Evolutionary conservation across 2,797 vertebrate genomes (phyloP).

Genomic region (Sebastes glaucus): DNA sequence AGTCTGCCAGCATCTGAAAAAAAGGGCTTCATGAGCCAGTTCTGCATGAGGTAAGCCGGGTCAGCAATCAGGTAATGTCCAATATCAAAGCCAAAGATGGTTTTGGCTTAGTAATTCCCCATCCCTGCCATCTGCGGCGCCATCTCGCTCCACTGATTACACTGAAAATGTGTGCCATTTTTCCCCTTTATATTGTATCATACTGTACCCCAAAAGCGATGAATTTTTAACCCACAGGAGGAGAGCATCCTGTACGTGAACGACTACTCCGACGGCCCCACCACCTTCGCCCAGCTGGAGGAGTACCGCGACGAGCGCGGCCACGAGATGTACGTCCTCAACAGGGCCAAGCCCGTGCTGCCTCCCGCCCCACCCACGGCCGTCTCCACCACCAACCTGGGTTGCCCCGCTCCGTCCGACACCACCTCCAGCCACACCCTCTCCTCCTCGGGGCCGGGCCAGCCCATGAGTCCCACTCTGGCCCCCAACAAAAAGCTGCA

Average conservation of each 20-base stretch:
- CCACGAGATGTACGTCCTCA: slow-evolving; percentile 93
- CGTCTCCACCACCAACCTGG: slow-evolving; percentile 67
- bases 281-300: slow-evolving; percentile 91
- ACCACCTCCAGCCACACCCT: slow-evolving; percentile 66
- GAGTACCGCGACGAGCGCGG: slow-evolving; percentile 89
- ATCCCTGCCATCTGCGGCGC: neutral
- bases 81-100: neutral
- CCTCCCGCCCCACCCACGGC: slow-evolving; percentile 64
- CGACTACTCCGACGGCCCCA: slow-evolving; percentile 92
- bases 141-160: neutral
- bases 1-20: neutral
- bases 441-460: slow-evolving; percentile 57
- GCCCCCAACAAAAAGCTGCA: slow-evolving; percentile 62
- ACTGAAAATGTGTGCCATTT: neutral
- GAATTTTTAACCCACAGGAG: slow-evolving; percentile 61
- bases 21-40: neutral
- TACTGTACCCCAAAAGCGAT: neutral
- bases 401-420: slow-evolving; percentile 59
- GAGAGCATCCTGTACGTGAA: slow-evolving; percentile 91
- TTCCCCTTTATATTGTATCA: neutral
- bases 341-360: slow-evolving; percentile 86
- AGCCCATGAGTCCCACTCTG: slow-evolving; percentile 54
- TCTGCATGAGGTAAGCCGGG: neutral
- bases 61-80: neutral
- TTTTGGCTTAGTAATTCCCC: neutral